Evolutionary conservation across 64 coral and sea anemone genomes (phyloP), one percentile per base, ranked within the genome.

Genomic region (Dendronephthya gigantea): DNA sequence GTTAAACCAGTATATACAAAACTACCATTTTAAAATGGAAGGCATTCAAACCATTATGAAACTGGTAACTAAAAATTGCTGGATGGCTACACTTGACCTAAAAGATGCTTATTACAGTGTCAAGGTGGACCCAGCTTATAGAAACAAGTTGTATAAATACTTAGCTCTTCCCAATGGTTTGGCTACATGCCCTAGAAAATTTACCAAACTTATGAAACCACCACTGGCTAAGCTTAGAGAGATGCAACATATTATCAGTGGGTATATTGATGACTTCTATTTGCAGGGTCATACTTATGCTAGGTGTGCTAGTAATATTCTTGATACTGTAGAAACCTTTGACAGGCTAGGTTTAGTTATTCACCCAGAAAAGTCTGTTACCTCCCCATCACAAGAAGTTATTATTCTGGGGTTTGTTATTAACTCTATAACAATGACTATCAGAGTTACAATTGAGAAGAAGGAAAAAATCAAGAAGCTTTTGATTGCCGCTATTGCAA

Each of bases 221-320:
- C 72, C n/a, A 9, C 1, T 79, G 1, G 12, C 29, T 8, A 79
- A 79, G 32, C 72, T 31, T 39, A 31, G 72, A 35, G 32, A 36
- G 69, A 85, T 49, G 39, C 22, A 47, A 8, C 83, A 92, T 37
- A 89, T 92, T 33, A 86, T 86, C 15, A n/a, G 0, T 83, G 87
- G 83, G 25, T 89, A 92, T 37, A 85, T 83, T 92, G n/a, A 89
- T 83, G 83, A 89, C 56, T 81, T 86, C 27, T 86, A 89, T 48
- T 22, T 89, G 16, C 83, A 92, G 40, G 87, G 83, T 55, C 58
- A 56, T 0, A 86, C 87, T n/a, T 38, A 39, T 19, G 13, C 51
- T 19, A 51, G 69, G 25, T 88, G 85, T 56, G 31, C 83, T 48
- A 15, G 25, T 13, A 89, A 83, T 89, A 74, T 89, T 38, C 74